Conservation (phyloP, 2,797 vertebrate species). For the Eptatretus atami region DNA sequence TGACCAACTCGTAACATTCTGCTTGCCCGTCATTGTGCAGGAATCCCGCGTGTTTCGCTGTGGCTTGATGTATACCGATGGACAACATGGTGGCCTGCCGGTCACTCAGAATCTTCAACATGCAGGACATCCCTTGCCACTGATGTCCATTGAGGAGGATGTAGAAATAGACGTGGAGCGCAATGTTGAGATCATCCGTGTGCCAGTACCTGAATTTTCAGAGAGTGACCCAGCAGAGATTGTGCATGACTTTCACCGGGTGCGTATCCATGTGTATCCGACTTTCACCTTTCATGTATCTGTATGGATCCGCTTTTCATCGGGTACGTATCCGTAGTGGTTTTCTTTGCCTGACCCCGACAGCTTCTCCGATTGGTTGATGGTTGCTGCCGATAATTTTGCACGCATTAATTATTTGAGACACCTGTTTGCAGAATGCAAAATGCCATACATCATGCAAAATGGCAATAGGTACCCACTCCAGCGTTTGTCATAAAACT, state of each 20-base stretch:
- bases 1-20: too few species aligned
- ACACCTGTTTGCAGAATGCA: too few species aligned
- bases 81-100: background rate
- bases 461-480: too few species aligned
- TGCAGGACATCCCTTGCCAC: constrained; percentile 7
- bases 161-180: constrained; percentile 55
- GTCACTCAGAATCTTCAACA: too few species aligned
- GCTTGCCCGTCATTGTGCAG: background rate
- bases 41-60: constrained; percentile 2
- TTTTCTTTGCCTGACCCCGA: too few species aligned
- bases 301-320: background rate
- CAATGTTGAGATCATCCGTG: constrained; percentile 56
- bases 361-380: too few species aligned
- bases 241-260: constrained; percentile 67
- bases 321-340: background rate
- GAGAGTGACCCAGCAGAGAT: constrained; percentile 57
- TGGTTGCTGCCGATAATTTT: too few species aligned
- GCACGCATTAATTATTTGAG: too few species aligned
- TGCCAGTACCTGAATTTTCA: constrained; percentile 51
- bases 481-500: too few species aligned
- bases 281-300: background rate
- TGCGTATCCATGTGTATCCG: constrained; percentile 15
- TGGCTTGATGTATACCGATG: background rate
- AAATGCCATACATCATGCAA: too few species aligned
- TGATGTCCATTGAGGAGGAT: constrained; percentile 49